Conservation (phyloP, 1,140 invertebrate genomes). For the Papilio helenus region DNA sequence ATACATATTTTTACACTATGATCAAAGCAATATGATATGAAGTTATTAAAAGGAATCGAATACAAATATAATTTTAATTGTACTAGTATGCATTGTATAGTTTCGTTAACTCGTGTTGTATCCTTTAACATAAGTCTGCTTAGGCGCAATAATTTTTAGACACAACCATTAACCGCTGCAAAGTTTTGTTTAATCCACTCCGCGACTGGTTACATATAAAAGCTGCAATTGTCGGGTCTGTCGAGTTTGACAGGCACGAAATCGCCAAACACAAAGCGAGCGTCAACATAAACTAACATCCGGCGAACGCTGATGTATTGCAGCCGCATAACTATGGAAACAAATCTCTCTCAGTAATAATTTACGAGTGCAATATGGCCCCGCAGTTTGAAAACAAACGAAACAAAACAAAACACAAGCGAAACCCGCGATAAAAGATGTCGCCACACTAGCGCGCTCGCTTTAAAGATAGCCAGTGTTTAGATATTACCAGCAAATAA, state of each 20-base stretch:
- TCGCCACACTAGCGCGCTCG: constrained; percentile 65
- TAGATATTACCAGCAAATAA: constrained; percentile 67
- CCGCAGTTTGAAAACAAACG: constrained; percentile 72
- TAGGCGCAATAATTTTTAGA: constrained; percentile 34
- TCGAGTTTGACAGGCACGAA: constrained; percentile 70
- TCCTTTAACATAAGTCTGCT: not conserved
- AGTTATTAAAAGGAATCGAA: not conserved
- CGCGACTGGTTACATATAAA: constrained; percentile 60
- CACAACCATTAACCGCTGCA: constrained; percentile 9
- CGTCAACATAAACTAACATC: constrained; percentile 79
- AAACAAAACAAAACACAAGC: constrained; percentile 73
- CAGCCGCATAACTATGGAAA: constrained; percentile 80
- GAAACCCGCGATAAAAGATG: constrained; percentile 77
- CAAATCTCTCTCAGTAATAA: constrained; percentile 79
- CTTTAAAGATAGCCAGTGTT: constrained; percentile 75
- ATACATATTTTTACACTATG: not conserved
- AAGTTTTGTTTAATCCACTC: constrained; percentile 36
- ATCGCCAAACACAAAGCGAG: constrained; percentile 73
- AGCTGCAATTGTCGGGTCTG: constrained; percentile 64
- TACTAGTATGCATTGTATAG: not conserved
- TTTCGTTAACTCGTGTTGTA: not conserved
- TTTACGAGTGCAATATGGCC: constrained; percentile 79
- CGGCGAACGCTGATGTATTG: constrained; percentile 77
- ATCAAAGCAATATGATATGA: not conserved
- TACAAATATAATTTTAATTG: not conserved